Conservation (phyloP, 2,797 vertebrate genomes). For the Lycodopsis pacificus region DNA sequence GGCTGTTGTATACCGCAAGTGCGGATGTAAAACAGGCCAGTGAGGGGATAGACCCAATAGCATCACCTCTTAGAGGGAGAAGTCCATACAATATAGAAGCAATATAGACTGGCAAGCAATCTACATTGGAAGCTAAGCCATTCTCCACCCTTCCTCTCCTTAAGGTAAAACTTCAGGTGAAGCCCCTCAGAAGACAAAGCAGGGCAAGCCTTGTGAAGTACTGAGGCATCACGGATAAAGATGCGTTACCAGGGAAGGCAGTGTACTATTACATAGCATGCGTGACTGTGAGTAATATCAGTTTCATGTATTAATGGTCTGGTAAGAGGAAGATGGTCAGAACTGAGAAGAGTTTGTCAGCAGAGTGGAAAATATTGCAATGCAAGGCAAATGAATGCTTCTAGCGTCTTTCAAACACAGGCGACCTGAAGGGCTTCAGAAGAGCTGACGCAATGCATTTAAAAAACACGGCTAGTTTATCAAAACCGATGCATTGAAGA, state of each 20-base stretch:
- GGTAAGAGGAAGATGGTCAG: not conserved
- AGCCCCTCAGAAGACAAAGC: constrained; percentile 19
- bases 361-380: not conserved
- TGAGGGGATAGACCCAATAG: too few species aligned
- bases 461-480: not conserved
- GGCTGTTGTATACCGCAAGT: too few species aligned
- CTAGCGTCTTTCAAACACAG: not conserved
- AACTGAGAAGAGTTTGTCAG: not conserved
- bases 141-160: constrained; percentile 1
- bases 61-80: too few species aligned
- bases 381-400: not conserved
- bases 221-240: constrained; percentile 15
- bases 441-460: not conserved
- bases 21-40: not conserved
- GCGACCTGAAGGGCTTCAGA: not conserved
- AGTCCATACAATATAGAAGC: not conserved
- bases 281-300: not conserved
- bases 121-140: constrained; percentile 5
- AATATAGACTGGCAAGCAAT: constrained; percentile 11
- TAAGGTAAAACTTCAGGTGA: constrained; percentile 13
- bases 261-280: not conserved
- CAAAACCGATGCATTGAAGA: not conserved
- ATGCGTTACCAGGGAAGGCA: not conserved
- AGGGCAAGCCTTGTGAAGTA: constrained; percentile 14
- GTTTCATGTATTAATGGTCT: not conserved